Evolutionary conservation across 2,888 invertebrate species (phyloP), one percentile per base, ranked within the genome.

Genomic region (Enoplolaimus lenunculus): DNA sequence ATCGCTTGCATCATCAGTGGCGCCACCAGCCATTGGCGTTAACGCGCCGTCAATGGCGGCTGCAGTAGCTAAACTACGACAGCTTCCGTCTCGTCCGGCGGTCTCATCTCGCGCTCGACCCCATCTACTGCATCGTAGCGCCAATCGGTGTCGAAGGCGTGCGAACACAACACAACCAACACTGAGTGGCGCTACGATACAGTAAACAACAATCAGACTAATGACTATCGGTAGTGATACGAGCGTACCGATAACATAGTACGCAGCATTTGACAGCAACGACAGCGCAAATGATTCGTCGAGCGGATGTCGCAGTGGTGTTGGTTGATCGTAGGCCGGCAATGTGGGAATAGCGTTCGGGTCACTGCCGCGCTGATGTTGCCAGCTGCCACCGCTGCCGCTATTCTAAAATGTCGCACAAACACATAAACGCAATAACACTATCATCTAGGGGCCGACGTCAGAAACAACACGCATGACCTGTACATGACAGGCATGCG

Each of bases 211-310:
- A 3, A 31, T 13, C n/a, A 21, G 33, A 3, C 30, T 13, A n/a
- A 66, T 7, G 28, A 66, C 34, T 7, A 21, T 33, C n/a, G 67
- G 67, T 34, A 66, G 30, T 26, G 67, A 29, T 34, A 66, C 26
- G n/a, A 31, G 29, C 2, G 67, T 66, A 3, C 67, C 67, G 33
- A 66, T 33, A n/a, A 2, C 30, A 66, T 66, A 66, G 34, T 34
- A 34, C 3, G 7, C 29, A 7, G 34, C 67, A 34, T 66, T 66
- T 3, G n/a, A n/a, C 29, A 66, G 26, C 7, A 66, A 26, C n/a
- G 67, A 66, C 31, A 66, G 33, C n/a, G 34, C 31, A 34, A 66
- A 34, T 34, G 34, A 66, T 34, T 66, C 67, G 34, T 66, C 67
- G 13, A 66, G 67, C 30, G 34, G n/a, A 66, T 66, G 67, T 31